These are phyloP conservation scores for Drosophila kikkawai DNA, from an alignment of 1,140 invertebrate species.

Conservation along the genomic window DNA sequence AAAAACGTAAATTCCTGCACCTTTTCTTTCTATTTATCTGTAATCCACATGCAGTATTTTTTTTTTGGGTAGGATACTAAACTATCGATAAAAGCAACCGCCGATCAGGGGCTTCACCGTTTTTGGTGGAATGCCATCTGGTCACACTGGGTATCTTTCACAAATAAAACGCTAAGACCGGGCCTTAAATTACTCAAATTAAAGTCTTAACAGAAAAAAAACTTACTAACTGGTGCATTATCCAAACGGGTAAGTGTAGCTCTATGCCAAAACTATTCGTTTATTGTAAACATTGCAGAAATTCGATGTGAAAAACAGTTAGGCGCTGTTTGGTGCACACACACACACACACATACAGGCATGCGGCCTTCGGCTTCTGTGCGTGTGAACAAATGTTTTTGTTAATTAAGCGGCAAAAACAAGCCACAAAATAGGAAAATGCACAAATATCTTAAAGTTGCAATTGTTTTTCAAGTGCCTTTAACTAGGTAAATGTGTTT, in stretches of 20 bases:
- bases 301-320: neutral
- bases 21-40: too few relatives aligned
- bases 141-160: neutral
- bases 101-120: too few relatives aligned
- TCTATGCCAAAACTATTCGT: too few relatives aligned
- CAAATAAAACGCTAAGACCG: conserved; percentile 13
- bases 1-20: neutral
- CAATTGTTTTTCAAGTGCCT: neutral
- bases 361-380: conserved; percentile 12
- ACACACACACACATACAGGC: conserved; percentile 1
- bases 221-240: neutral
- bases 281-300: neutral
- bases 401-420: conserved; percentile 23
- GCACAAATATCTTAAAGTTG: neutral
- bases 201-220: neutral
- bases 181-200: neutral
- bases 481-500: too few relatives aligned
- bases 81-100: too few relatives aligned
- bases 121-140: too few relatives aligned
- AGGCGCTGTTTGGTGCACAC: neutral
- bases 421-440: conserved; percentile 9
- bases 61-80: too few relatives aligned
- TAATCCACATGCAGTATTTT: too few relatives aligned
- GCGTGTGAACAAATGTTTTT: neutral
- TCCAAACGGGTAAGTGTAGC: conserved; percentile 3